Conservation (phyloP, 2,888 invertebrate species). For the Ferrisia virgata region DNA sequence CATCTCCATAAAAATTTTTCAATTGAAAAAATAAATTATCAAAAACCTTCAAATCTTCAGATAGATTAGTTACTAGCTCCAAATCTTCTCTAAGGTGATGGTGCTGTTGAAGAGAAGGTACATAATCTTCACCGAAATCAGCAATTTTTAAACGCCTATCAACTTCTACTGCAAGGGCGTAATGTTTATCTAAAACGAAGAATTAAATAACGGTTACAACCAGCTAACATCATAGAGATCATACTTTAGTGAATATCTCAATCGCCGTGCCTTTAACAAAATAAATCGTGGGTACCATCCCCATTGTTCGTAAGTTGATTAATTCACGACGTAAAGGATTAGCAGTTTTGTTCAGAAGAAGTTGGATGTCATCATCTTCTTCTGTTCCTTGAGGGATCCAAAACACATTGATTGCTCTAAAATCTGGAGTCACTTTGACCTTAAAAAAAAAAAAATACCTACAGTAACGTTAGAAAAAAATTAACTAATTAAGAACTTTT, state of each 20-base stretch:
- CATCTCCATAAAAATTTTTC: neutral
- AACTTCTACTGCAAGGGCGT: conserved; percentile 59
- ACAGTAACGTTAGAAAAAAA: neutral
- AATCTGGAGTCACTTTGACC: conserved; percentile 67
- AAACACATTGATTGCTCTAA: conserved; percentile 65
- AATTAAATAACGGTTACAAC: neutral
- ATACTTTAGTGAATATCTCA: neutral
- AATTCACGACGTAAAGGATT: conserved; percentile 68
- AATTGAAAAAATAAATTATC: neutral
- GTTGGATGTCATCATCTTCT: conserved; percentile 48
- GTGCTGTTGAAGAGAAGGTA: conserved; percentile 53
- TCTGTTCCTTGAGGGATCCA: conserved; percentile 58
- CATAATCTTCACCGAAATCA: conserved; percentile 68
- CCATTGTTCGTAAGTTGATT: conserved; percentile 69
- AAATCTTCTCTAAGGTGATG: conserved; percentile 21
- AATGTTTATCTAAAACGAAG: conserved; percentile 59
- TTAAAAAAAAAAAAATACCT: too few relatives aligned
- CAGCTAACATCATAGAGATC: neutral
- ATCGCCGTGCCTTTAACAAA: conserved; percentile 66
- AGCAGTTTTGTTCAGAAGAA: conserved; percentile 59
- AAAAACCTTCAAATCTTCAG: conserved; percentile 53
- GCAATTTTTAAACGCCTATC: conserved; percentile 61
- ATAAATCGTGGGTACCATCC: conserved; percentile 68
- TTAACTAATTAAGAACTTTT: neutral
- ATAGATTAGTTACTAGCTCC: neutral